phyloP scores from a whole-genome alignment of 1,140 invertebrate species.

The Penaeus japonicus region DNA sequence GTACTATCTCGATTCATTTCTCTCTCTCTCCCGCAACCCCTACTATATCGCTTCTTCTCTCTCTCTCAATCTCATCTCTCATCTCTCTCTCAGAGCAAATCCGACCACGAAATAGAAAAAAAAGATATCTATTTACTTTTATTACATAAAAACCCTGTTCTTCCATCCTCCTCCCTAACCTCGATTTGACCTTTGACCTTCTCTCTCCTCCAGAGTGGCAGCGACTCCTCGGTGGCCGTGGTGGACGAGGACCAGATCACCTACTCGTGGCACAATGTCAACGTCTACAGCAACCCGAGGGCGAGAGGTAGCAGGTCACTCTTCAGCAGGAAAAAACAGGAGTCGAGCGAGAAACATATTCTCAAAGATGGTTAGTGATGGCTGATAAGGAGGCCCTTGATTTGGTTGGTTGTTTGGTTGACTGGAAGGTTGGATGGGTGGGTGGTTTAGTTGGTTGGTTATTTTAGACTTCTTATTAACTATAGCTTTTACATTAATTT shows the following conservation, averaged over 20 bases:
- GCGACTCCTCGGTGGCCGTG: slow-evolving; percentile 40
- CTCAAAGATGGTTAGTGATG: slow-evolving; percentile 29
- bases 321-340: slow-evolving; percentile 24
- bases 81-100: too few relatives aligned
- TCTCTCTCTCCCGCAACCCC: too few relatives aligned
- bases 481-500: too few relatives aligned
- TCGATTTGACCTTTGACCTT: not conserved
- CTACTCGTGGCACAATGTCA: slow-evolving; percentile 40
- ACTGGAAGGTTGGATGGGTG: not conserved
- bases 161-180: not conserved
- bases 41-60: too few relatives aligned
- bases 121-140: not conserved
- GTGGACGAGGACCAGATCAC: slow-evolving; percentile 35
- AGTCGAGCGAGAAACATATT: slow-evolving; percentile 44
- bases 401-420: not conserved
- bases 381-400: not conserved
- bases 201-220: slow-evolving; percentile 16
- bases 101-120: too few relatives aligned
- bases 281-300: slow-evolving; percentile 20
- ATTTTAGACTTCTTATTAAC: too few relatives aligned
- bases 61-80: too few relatives aligned
- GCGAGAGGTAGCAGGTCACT: not conserved
- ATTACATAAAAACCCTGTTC: not conserved
- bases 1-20: too few relatives aligned
- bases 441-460: too few relatives aligned